Evolutionary conservation across 2,888 invertebrate species (phyloP), one percentile per base, ranked within the genome.

Genomic region (Philereme vetulata): DNA sequence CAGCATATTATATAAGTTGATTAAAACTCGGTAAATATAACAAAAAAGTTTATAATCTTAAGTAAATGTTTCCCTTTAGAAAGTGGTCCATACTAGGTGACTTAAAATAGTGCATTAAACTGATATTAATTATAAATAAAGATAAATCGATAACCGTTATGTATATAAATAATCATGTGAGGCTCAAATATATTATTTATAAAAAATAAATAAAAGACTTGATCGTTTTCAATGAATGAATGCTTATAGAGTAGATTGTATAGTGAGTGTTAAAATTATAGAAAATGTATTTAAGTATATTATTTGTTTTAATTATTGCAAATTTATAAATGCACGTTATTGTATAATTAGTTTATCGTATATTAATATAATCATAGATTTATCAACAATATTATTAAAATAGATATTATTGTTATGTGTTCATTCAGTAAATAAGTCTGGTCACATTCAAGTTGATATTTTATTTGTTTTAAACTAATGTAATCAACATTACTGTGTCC

Each of bases 1-100:
- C 49, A 32, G 49, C 42, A 11, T n/a, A 44, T 35, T 48, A 43
- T 43, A 33, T 33, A 11, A 11, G 33, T 53, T 42, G 35, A 40
- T 10, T 46, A 10, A 33, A n/a, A 33, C 34, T 48, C 61, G 63
- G 9, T 49, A 43, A 9, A 21, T 38, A 21, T 42, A 60, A 64
- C 62, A 67, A 66, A 70, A 69, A 65, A 65, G 54, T 68, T 64
- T 67, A 67, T 64, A 65, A 65, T 59, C 33, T 7, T 66, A 64
- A 66, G 62, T 64, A 66, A 63, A 68, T 59, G 69, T 70, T 77
- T 78, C 72, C 80, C 87, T 80, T 86, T 91, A 90, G 90, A 86
- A 84, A 78, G 92, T 86, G 92, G 92, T 91, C 92, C 92, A 92
- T 86, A 83, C 77, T 90, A 92, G 88, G 89, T 90, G 90, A 92